Evolutionary conservation across 1,140 invertebrate genomes (phyloP).

Genomic region (Steinernema feltiae): DNA sequence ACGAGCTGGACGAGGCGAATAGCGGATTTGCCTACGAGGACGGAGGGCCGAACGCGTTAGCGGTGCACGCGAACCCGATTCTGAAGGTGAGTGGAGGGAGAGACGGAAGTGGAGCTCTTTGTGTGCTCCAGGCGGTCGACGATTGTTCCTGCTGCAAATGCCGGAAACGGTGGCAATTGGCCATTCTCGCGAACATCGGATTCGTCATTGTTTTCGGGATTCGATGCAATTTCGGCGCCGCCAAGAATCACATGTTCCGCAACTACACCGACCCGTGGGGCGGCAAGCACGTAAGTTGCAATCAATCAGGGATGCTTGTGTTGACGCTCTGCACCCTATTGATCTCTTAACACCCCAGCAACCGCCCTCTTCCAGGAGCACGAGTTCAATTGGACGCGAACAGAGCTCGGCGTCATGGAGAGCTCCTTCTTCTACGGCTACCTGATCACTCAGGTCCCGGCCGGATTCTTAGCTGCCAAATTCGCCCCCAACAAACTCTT

Average conservation of each 20-base stretch:
- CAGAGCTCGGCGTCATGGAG: conserved; percentile 79
- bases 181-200: conserved; percentile 55
- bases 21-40: not conserved
- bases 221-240: conserved; percentile 57
- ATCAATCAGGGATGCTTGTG: too few relatives aligned
- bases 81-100: conserved; percentile 34
- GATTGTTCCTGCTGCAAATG: conserved; percentile 36
- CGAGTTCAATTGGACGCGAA: conserved; percentile 76
- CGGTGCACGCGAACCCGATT: conserved; percentile 43
- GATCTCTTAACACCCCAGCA: too few relatives aligned
- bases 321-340: too few relatives aligned
- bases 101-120: not conserved
- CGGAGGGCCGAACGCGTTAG: conserved; percentile 23
- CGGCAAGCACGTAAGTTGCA: conserved; percentile 47
- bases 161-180: conserved; percentile 51
- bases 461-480: conserved; percentile 90
- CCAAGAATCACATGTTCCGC: conserved; percentile 53
- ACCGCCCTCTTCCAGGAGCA: too few relatives aligned
- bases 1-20: conserved; percentile 21
- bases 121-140: conserved; percentile 39
- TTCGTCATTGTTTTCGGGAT: conserved; percentile 58
- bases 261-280: conserved; percentile 55
- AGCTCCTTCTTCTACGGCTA: conserved; percentile 99
- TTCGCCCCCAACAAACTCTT: conserved; percentile 95
- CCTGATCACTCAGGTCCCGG: conserved; percentile 93